Evolutionary conservation across 2,113 vertebrate genomes (phyloP).

Genomic region (Anolis carolinensis): DNA sequence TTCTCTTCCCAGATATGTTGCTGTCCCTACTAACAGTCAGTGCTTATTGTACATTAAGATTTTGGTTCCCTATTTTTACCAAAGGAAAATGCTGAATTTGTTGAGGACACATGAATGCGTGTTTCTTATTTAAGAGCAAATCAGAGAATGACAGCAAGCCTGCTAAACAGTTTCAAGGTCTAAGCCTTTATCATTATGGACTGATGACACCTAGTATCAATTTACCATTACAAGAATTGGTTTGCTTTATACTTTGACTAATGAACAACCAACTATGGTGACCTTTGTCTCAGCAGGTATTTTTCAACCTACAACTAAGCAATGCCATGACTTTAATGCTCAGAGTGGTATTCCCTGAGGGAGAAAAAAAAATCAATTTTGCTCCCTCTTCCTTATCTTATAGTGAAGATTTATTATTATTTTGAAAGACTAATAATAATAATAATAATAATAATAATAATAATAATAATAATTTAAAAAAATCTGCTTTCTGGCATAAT

Average conservation of each 20-base stretch:
- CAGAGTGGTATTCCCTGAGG: not conserved
- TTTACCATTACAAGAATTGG: constrained; percentile 17
- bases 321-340: constrained; percentile 29
- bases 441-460: too few species aligned
- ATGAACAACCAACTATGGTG: constrained; percentile 10
- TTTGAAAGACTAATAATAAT: not conserved
- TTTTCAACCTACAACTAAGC: constrained; percentile 34
- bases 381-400: not conserved
- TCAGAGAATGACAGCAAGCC: not conserved
- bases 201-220: not conserved
- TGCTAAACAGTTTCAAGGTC: not conserved
- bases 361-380: not conserved
- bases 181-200: constrained; percentile 7
- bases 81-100: not conserved
- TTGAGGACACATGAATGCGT: not conserved
- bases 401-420: constrained; percentile 21
- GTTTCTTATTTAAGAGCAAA: accelerated
- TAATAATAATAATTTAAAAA: too few species aligned
- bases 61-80: not conserved
- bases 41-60: not conserved
- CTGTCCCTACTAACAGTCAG: not conserved
- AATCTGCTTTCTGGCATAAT: constrained; percentile 17
- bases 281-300: constrained; percentile 30
- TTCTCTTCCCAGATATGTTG: not conserved
- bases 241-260: constrained; percentile 34